Evolutionary conservation across 2,113 vertebrate genomes (phyloP), one percentile per base, ranked within the genome.

Genomic region (Carlito syrichta): DNA sequence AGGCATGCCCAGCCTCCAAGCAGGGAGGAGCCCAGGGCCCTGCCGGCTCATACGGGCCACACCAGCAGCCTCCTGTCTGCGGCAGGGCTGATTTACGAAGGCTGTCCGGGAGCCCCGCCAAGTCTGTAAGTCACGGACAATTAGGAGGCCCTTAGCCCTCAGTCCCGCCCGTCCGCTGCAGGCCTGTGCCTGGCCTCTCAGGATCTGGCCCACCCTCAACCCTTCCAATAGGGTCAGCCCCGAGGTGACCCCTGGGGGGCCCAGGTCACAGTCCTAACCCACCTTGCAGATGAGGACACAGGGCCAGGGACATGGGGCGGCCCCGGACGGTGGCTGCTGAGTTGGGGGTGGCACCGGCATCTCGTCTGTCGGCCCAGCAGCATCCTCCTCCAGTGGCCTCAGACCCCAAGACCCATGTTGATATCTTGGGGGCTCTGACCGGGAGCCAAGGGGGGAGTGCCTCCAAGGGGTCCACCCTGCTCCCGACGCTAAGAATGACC

Each of bases 51-150:
- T 60, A 10, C 32, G 81, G 71, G 71, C 86, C 35, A 35, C 76
- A 43, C 78, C 82, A 93, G 91, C 97, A 93, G 98, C 97, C 98
- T 96, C 96, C 97, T 97, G 97, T 78, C 96, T 94, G 96, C 79
- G 97, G 98, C 87, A 76, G 91, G 91, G 92, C 98, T 98, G 98
- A 98, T 98, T 98, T 97, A 97, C 95, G 97, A 97, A 97, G 98
- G 97, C 98, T 71, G 85, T 86, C 98, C 92, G 98, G 98, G 98
- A 98, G 97, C 92, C 93, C 11, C 0, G 98, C 98, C 98, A 98
- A 89, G 97, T 74, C 98, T 97, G 94, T 97, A 98, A 98, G 98
- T 98, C 98, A 98, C 35, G 97, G 98, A 94, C 98, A 97, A 98
- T 98, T 97, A 98, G 95, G 98, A 96, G 97, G 83, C 54, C 97